phyloP scores from a whole-genome alignment of 92 coral and sea anemone species.

The Umimayanthus chanpuru region DNA sequence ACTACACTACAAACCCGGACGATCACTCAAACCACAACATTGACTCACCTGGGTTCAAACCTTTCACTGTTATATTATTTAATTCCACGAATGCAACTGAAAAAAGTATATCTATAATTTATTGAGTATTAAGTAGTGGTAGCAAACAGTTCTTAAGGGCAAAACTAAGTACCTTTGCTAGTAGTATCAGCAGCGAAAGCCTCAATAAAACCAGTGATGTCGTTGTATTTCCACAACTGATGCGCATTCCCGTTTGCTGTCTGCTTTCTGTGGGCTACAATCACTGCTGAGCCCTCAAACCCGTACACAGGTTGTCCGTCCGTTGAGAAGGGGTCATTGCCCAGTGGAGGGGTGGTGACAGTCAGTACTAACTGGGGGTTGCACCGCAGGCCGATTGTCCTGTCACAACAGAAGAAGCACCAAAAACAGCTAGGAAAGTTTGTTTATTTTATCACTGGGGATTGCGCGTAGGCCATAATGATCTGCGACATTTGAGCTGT shows the following conservation, averaged over 20 bases:
- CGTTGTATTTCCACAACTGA: conserved; percentile 85
- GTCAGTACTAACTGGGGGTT: conserved; percentile 81
- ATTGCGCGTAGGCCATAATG: too few species aligned
- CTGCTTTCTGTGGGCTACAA: conserved; percentile 79
- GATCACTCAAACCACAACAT: too few species aligned
- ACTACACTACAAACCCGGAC: too few species aligned
- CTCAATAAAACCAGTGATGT: conserved; percentile 78
- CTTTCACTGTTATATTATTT: too few species aligned
- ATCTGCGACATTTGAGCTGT: too few species aligned
- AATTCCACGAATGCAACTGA: too few species aligned
- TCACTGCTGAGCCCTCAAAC: conserved; percentile 78
- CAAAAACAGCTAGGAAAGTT: neutral
- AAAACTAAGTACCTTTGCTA: too few species aligned
- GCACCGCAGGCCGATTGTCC: conserved; percentile 77
- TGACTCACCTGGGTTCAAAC: too few species aligned
- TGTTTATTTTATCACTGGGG: too few species aligned
- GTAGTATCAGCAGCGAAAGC: conserved; percentile 56
- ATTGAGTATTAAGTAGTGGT: too few species aligned
- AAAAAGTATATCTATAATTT: too few species aligned
- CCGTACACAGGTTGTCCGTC: conserved; percentile 68
- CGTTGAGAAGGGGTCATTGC: conserved; percentile 69
- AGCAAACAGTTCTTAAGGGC: too few species aligned
- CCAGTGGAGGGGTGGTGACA: conserved; percentile 86
- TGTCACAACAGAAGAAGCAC: conserved; percentile 29
- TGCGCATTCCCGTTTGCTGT: conserved; percentile 84